A percentile compares a stretch with the other conserved stretches of the same genome.
Evolutionary conservation across 1,140 invertebrate species (phyloP).

Genomic region (Panagrolaimus sp.): DNA sequence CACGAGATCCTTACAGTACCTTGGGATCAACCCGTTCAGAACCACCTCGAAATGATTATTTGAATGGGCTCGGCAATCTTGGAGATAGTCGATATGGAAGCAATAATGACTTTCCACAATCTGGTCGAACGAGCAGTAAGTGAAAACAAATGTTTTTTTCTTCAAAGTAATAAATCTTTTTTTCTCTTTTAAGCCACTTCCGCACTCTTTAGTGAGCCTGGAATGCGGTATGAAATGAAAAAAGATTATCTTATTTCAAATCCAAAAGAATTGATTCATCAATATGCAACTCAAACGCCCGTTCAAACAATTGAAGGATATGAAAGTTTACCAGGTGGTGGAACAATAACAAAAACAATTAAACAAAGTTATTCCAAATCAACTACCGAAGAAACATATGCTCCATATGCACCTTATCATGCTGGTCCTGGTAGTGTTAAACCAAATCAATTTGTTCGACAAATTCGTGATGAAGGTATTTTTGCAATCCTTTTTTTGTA

Average conservation of each 20-base stretch:
- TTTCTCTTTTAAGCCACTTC: slow-evolving; percentile 49
- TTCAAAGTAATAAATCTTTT: neutral
- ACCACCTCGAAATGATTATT: slow-evolving; percentile 18
- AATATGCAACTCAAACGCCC: slow-evolving; percentile 56
- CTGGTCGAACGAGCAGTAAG: slow-evolving; percentile 43
- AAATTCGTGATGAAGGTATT: slow-evolving; percentile 58
- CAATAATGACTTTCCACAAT: slow-evolving; percentile 22
- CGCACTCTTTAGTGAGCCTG: slow-evolving; percentile 45
- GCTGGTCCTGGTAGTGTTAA: slow-evolving; percentile 21
- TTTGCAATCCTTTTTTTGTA: neutral
- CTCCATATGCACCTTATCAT: slow-evolving; percentile 52
- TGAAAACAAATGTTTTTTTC: neutral
- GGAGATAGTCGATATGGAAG: slow-evolving; percentile 20
- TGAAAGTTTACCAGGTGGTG: slow-evolving; percentile 39
- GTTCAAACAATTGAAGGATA: slow-evolving; percentile 41
- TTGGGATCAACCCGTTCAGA: slow-evolving; percentile 39
- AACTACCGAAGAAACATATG: slow-evolving; percentile 44
- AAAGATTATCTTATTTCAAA: slow-evolving; percentile 56
- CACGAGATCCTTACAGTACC: slow-evolving; percentile 31
- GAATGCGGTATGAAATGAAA: slow-evolving; percentile 48
- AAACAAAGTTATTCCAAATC: slow-evolving; percentile 49
- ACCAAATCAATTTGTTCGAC: slow-evolving; percentile 50
- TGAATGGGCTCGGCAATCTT: slow-evolving; percentile 39
- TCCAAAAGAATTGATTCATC: slow-evolving; percentile 54
- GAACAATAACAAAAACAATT: slow-evolving; percentile 44